Conservation (phyloP, 2,888 invertebrate species). For the Hoplodrina ambigua region DNA sequence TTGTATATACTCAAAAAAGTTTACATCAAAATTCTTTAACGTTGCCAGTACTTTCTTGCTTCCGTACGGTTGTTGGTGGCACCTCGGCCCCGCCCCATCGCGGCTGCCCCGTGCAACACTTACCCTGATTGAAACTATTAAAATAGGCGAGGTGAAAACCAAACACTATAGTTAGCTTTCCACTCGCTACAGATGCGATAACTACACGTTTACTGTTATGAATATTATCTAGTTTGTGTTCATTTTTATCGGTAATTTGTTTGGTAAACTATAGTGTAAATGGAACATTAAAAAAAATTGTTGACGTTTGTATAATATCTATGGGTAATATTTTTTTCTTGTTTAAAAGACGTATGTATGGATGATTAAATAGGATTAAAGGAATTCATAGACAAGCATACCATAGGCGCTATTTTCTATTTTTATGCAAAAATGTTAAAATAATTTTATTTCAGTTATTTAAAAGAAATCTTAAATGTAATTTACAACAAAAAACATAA, state of each 20-base stretch:
- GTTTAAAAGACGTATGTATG: no score
- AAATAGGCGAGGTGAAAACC: conserved; percentile 68
- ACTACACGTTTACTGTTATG: conserved; percentile 46
- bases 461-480: no score
- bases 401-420: no score
- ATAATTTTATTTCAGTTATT: no score
- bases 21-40: not conserved
- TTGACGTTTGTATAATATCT: not conserved
- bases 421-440: no score
- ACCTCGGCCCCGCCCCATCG: conserved; percentile 65
- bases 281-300: not conserved
- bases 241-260: conserved; percentile 1
- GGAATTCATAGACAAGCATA: no score
- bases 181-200: conserved; percentile 42
- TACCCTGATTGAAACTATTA: conserved; percentile 74
- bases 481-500: no score
- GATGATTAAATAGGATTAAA: no score
- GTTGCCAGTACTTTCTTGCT: conserved; percentile 44
- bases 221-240: conserved; percentile 7
- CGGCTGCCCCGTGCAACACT: conserved; percentile 60
- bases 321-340: no score
- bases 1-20: not conserved
- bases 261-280: not conserved
- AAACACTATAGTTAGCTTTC: conserved; percentile 66
- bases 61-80: conserved; percentile 58